Evolutionary conservation across 1,140 invertebrate genomes (phyloP).

Genomic region (Drosophila gunungcola): DNA sequence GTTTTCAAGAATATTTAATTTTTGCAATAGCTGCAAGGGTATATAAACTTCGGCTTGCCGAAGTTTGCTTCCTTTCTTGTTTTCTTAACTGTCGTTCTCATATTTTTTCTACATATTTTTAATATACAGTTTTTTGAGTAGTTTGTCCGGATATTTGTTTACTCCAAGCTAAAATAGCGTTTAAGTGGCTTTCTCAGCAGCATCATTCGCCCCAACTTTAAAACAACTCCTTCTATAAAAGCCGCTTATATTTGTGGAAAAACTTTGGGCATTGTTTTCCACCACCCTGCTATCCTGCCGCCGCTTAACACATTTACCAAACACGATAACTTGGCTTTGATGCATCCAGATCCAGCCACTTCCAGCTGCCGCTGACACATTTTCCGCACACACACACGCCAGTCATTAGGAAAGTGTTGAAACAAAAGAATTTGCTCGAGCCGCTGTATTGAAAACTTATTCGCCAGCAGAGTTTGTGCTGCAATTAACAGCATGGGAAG

Average conservation of each 20-base stretch:
- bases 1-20: too few species aligned
- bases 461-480: conserved; percentile 53
- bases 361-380: conserved; percentile 52
- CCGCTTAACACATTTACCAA: conserved; percentile 21
- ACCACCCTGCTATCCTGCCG: conserved; percentile 1
- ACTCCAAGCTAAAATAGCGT: too few species aligned
- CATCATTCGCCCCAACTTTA: not conserved
- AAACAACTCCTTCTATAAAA: not conserved
- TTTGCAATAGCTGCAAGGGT: too few species aligned
- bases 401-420: conserved; percentile 73
- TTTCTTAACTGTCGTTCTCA: too few species aligned
- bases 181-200: not conserved
- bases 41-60: too few species aligned
- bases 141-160: too few species aligned
- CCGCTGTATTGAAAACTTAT: conserved; percentile 77
- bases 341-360: conserved; percentile 28
- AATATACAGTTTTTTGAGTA: too few species aligned
- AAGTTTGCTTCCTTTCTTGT: too few species aligned
- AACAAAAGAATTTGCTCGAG: conserved; percentile 54
- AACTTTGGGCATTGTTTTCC: conserved; percentile 6
- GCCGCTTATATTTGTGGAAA: not conserved
- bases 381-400: conserved; percentile 42
- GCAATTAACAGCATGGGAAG: conserved; percentile 61
- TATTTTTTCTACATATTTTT: too few species aligned
- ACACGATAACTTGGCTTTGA: conserved; percentile 41